These are phyloP conservation scores for Drosophila arizonae DNA, from an alignment of 1,140 invertebrate genomes.

Conservation along the genomic window DNA sequence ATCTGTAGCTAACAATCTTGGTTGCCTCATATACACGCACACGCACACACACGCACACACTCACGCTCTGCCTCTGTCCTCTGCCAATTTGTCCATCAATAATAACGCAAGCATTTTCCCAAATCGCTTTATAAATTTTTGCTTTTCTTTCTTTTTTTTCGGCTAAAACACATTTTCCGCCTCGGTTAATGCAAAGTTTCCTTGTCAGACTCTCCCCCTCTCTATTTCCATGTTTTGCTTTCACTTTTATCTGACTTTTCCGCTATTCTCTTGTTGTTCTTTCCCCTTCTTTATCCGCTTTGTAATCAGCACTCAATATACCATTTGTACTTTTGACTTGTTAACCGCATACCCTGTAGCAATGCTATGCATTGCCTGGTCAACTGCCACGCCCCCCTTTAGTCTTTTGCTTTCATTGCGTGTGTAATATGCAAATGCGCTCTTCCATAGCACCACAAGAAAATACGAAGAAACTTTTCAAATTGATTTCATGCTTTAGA, in stretches of 20 bases:
- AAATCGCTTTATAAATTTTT: constrained; percentile 74
- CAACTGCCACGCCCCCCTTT: constrained; percentile 1
- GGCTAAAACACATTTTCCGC: constrained; percentile 50
- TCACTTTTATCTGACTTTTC: constrained; percentile 23
- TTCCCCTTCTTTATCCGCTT: constrained; percentile 24
- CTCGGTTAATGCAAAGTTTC: constrained; percentile 17
- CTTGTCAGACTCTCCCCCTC: not conserved
- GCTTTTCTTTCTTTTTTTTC: not conserved
- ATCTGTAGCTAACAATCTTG: constrained; percentile 30
- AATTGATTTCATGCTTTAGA: constrained; percentile 16
- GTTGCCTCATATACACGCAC: not conserved
- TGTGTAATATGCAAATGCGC: constrained; percentile 34
- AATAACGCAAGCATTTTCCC: constrained; percentile 72
- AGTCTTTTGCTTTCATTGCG: not conserved
- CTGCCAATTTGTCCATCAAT: constrained; percentile 52
- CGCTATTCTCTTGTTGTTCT: not conserved
- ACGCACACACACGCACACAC: not conserved
- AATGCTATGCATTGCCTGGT: not conserved
- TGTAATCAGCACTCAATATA: constrained; percentile 52
- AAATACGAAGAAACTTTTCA: constrained; percentile 14
- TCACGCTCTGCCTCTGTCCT: not conserved
- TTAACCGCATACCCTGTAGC: not conserved
- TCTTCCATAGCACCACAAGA: not conserved
- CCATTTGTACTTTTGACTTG: constrained; percentile 1
- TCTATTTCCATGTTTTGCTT: not conserved